Evolutionary conservation across 2,113 vertebrate species (phyloP), one percentile per base, ranked within the genome.

Genomic region (Poeciliopsis prolifica): DNA sequence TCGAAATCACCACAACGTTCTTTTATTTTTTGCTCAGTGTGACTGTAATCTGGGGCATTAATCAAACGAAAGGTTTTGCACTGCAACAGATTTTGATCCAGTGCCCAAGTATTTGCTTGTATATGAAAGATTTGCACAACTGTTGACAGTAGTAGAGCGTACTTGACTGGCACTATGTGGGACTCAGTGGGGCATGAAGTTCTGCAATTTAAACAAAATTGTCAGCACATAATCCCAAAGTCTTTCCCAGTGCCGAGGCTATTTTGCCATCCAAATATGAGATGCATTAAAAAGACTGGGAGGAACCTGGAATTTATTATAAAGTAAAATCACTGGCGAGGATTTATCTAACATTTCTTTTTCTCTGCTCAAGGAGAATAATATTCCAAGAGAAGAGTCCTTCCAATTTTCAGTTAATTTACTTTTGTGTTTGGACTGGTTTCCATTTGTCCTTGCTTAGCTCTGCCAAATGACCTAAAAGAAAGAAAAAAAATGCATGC

Each of bases 101-200:
- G 29, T 29, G 15, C 65, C 35, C 28, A 7, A 73, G 68, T 78
- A 91, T 91, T 88, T 91, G 82, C 84, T 91, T 90, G 86, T 87
- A 91, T 86, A 89, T 86, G 60, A 77, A 40, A 33, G 60, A 64
- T 61, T 75, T 44, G 70, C 37, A 65, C 64, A 61, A 78, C 71
- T 30, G 77, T 68, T n/a, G 37, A 58, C 51, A 58, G 51, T 58
- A 58, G 14, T 61, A 68, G 51, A 12, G 54, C 76, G 28, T 61
- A 54, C 5, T 81, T 63, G 14, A 61, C 31, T 79, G 69, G 79
- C 65, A 68, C 51, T 26, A 61, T 37, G 33, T 54, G 69, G 37
- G 48, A 37, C 66, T 11, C 15, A 40, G 9, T 60, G n/a, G 42
- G 51, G 51, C 24, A 58, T 58, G 51, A n/a, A 58, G 22, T 58